Base-by-base conservation (phyloP, 2,888 invertebrate species). In the Eupithecia vulgata region DNA sequence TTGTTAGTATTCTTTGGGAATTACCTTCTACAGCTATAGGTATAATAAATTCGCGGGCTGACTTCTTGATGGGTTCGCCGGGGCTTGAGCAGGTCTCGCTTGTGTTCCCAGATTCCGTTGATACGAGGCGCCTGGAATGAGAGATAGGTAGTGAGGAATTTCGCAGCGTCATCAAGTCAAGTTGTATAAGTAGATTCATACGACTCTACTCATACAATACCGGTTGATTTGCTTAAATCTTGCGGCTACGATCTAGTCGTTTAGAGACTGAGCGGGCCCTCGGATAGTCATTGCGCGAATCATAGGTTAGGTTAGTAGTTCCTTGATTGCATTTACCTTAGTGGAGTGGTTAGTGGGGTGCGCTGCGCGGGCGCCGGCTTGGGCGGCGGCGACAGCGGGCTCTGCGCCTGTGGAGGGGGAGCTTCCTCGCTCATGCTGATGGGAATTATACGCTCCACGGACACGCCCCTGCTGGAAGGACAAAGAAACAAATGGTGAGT, bases 31-130 rank as follows among this genome's bases (percentile, higher is more conserved):
- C 97, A 25, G 98, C 97, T 84, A 98, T 98, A n/a, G 98, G 98
- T 90, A 98, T 98, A 84, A 98, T 98, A 86, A 97, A 98, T 91
- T 98, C 98, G 62, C 98, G 95, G 21, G 98, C 97, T 17, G 97
- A 97, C 92, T 98, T 98, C 87, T 97, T 96, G 85, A 98, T 98
- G 8, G 97, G 97, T 87, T 82, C 94, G 79, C 95, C 94, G 81
- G 91, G 86, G 78, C 89, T 87, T 76, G 91, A 83, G 95, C 95
- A 95, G 5, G 87, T 82, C 71, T 90, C 90, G 92, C 91, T 80
- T 89, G 95, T 81, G 94, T 96, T 81, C 94, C 96, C 96, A 0
- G 97, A 96, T 82, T 98, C 97, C 13, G 96, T 96, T 91, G 93
- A 85, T 88, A 95, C 81, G 82, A 94, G 76, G 81, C 95, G 86